These are phyloP conservation scores for Uloborus diversus DNA, from an alignment of 1,140 invertebrate species.

Conservation along the genomic window DNA sequence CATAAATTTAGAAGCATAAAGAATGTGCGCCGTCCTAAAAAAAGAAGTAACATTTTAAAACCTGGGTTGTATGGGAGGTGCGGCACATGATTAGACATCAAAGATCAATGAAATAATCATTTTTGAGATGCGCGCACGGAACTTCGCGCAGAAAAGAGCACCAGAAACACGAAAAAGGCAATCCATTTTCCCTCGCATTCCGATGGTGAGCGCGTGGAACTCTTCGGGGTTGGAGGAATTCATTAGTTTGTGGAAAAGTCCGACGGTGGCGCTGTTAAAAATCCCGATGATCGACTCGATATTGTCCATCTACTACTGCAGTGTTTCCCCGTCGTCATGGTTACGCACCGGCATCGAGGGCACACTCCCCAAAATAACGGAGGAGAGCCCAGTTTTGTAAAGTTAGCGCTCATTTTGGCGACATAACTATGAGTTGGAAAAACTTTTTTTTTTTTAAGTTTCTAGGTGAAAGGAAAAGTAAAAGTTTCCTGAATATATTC, in stretches of 20 bases:
- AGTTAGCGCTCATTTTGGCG: slow-evolving; percentile 19
- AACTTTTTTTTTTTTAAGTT: slow-evolving; percentile 20
- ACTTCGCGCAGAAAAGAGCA: neutral
- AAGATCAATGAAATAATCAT: too few species aligned
- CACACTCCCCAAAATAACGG: slow-evolving; percentile 44
- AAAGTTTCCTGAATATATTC: too few species aligned
- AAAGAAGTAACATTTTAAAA: too few species aligned
- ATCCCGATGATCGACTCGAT: slow-evolving; percentile 52
- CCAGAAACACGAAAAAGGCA: neutral
- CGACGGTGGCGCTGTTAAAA: slow-evolving; percentile 45
- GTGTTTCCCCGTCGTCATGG: slow-evolving; percentile 46
- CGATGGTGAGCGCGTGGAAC: slow-evolving; percentile 12
- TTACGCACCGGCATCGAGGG: slow-evolving; percentile 40
- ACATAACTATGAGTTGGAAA: neutral
- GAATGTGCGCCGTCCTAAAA: too few species aligned
- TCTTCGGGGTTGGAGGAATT: slow-evolving; percentile 50
- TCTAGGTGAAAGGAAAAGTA: too few species aligned
- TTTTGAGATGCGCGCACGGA: too few species aligned
- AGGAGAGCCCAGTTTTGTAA: neutral
- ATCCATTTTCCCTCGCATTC: slow-evolving; percentile 15
- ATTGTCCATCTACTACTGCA: slow-evolving; percentile 54
- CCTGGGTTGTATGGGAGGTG: too few species aligned
- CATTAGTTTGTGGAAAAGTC: slow-evolving; percentile 50
- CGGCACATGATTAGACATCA: too few species aligned
- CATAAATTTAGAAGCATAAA: too few species aligned